Evolutionary conservation across 2,113 vertebrate genomes (phyloP).

Genomic region (Monopterus albus): DNA sequence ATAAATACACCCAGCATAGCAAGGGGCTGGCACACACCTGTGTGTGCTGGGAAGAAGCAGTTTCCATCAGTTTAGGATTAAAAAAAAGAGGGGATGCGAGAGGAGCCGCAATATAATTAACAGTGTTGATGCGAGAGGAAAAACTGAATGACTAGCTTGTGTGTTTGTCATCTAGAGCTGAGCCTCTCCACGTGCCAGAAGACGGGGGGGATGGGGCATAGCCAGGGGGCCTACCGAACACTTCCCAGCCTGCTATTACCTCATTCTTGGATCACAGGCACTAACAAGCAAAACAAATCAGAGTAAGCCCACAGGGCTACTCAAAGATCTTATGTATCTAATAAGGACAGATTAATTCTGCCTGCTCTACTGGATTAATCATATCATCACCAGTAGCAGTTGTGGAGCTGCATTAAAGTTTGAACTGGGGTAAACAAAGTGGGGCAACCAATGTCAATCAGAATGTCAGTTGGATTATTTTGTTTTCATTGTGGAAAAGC

Average conservation of each 20-base stretch:
- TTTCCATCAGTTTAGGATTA: slow-evolving; percentile 57
- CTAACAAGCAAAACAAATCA: slow-evolving; percentile 48
- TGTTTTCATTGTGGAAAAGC: slow-evolving; percentile 4
- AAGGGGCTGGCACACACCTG: slow-evolving; percentile 34
- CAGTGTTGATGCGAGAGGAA: slow-evolving; percentile 49
- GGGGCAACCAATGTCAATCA: slow-evolving; percentile 12
- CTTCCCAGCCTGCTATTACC: slow-evolving; percentile 66
- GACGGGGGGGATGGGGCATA: slow-evolving; percentile 42
- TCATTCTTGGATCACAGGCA: slow-evolving; percentile 52
- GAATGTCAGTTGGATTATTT: slow-evolving; percentile 13
- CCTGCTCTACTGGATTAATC: slow-evolving; percentile 32
- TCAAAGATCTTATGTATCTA: slow-evolving; percentile 13
- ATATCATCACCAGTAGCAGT: neutral
- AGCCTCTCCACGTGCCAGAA: slow-evolving; percentile 60
- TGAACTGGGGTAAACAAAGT: neutral
- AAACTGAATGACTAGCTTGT: slow-evolving; percentile 57
- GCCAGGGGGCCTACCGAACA: slow-evolving; percentile 52
- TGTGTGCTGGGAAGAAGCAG: slow-evolving; percentile 35
- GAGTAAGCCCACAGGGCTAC: neutral
- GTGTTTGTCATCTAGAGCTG: slow-evolving; percentile 68
- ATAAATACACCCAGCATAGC: slow-evolving; percentile 53
- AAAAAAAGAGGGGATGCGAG: slow-evolving; percentile 72
- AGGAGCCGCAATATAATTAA: slow-evolving; percentile 71
- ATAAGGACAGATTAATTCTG: slow-evolving; percentile 16
- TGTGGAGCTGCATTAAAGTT: slow-evolving; percentile 1